phyloP scores from a whole-genome alignment of 2,113 vertebrate genomes.

The Hemiprocne comata region DNA sequence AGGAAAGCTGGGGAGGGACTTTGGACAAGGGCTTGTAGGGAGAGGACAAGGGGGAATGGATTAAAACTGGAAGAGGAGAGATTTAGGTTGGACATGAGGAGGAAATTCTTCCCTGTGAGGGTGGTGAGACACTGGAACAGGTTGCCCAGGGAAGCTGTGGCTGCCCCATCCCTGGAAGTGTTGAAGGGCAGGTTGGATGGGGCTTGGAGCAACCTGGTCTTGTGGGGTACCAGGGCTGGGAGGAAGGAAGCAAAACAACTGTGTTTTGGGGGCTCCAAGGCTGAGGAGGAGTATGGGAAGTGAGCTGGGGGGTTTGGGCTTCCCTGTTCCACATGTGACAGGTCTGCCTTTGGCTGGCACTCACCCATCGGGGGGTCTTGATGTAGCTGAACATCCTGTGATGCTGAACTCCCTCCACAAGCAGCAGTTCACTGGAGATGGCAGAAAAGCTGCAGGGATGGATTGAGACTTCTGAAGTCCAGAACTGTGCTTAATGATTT shows the following conservation, averaged over 20 bases:
- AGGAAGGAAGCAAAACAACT: not conserved
- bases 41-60: too few species aligned
- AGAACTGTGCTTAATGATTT: not conserved
- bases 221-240: not conserved
- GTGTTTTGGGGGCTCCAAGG: not conserved
- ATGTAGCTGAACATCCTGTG: not conserved
- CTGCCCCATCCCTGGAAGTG: too few species aligned
- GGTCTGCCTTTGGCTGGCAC: not conserved
- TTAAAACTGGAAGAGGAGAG: too few species aligned
- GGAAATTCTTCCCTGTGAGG: too few species aligned
- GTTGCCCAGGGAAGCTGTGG: too few species aligned
- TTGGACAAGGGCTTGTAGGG: too few species aligned
- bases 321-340: accelerated
- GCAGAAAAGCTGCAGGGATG: not conserved
- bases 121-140: too few species aligned
- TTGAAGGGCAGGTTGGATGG: too few species aligned
- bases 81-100: too few species aligned
- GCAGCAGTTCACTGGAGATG: not conserved
- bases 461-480: not conserved
- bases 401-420: not conserved
- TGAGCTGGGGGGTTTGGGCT: not conserved
- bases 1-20: too few species aligned
- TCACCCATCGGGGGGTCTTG: not conserved
- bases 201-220: too few species aligned
- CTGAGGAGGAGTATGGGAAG: not conserved